Evolutionary conservation across 2,797 vertebrate genomes (phyloP).

Genomic region (Artibeus lituratus): DNA sequence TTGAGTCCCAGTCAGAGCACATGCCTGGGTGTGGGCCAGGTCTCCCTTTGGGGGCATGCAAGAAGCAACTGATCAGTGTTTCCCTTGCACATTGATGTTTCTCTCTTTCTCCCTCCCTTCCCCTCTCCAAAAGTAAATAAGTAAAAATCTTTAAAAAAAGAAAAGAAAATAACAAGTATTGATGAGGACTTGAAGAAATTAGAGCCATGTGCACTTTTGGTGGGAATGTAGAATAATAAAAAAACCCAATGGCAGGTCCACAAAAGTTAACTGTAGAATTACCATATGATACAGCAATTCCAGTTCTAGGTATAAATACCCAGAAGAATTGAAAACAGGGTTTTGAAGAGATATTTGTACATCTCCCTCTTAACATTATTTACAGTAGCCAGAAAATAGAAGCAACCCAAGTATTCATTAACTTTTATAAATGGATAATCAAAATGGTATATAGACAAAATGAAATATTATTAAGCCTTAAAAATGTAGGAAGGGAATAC

Average conservation of each 20-base stretch:
- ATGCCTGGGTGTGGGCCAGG: too few relatives aligned
- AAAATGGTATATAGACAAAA: background rate
- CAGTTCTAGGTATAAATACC: too few relatives aligned
- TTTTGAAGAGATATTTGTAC: background rate
- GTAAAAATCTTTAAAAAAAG: too few relatives aligned
- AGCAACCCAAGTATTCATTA: background rate
- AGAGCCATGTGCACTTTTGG: background rate
- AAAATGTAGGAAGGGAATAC: background rate
- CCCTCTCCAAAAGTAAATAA: too few relatives aligned
- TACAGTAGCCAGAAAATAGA: background rate
- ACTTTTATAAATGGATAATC: background rate
- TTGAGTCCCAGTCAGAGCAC: background rate
- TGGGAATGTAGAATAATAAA: background rate
- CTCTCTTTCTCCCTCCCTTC: too few relatives aligned
- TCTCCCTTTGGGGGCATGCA: too few relatives aligned
- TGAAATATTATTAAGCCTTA: background rate
- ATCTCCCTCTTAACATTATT: background rate
- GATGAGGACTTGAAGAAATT: too few relatives aligned
- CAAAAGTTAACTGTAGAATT: background rate
- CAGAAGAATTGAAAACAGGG: background rate
- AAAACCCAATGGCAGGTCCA: background rate
- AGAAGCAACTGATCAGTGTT: too few relatives aligned
- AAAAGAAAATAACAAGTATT: too few relatives aligned
- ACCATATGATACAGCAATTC: background rate
- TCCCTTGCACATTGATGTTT: too few relatives aligned